Conservation (phyloP, 2,797 vertebrate genomes). For the Schizopygopsis malacanthus region DNA sequence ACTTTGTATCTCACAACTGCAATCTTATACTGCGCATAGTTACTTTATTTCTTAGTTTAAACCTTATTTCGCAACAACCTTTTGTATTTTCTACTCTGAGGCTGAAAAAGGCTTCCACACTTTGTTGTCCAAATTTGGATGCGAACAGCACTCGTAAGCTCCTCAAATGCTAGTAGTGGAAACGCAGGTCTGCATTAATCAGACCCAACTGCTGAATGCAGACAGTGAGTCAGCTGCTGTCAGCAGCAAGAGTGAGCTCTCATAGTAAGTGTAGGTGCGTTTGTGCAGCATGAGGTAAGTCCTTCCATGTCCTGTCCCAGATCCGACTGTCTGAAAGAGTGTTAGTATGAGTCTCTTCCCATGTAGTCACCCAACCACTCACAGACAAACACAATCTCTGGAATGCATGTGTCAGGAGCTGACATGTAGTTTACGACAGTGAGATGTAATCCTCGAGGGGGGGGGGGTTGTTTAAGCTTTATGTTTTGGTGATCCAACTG, state of each 20-base stretch:
- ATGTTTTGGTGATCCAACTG: conserved; percentile 22
- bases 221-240: conserved; percentile 77
- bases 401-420: conserved; percentile 47
- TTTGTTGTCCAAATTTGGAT: background rate
- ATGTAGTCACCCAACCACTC: conserved; percentile 38
- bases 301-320: conserved; percentile 48
- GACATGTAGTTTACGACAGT: conserved; percentile 24
- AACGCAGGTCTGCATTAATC: conserved; percentile 24
- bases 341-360: conserved; percentile 27
- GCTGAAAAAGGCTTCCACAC: background rate
- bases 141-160: background rate
- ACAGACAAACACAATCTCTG: conserved; percentile 32
- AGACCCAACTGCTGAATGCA: conserved; percentile 52
- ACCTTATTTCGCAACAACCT: background rate
- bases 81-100: background rate
- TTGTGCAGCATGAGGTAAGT: conserved; percentile 57
- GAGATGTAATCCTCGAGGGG: background rate
- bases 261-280: conserved; percentile 54
- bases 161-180: background rate
- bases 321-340: conserved; percentile 40
- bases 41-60: conserved; percentile 10
- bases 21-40: background rate
- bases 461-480: background rate
- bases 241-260: conserved; percentile 63
- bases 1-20: background rate